Evolutionary conservation across 2,113 vertebrate genomes (phyloP).

Genomic region (Ciconia boyciana): DNA sequence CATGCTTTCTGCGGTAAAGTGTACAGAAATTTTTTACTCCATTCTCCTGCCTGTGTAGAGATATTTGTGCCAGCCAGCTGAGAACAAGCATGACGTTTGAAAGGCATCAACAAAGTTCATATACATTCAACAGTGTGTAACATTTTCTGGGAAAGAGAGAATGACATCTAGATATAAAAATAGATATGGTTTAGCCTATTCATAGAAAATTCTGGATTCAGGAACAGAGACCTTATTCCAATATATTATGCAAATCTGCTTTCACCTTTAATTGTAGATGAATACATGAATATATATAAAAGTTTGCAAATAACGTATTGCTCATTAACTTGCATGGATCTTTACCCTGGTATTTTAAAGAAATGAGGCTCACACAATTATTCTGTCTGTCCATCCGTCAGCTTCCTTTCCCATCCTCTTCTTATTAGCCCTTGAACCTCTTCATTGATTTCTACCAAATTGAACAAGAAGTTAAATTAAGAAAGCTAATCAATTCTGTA

Average conservation of each 20-base stretch:
- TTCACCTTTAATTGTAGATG: neutral
- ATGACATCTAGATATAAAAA: neutral
- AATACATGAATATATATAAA: neutral
- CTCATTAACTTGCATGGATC: neutral
- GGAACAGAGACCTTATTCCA: neutral
- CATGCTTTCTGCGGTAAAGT: neutral
- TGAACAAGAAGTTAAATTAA: neutral
- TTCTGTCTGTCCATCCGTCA: neutral
- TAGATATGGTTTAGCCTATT: neutral
- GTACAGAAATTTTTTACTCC: neutral
- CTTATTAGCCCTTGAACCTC: neutral
- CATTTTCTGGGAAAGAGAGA: neutral
- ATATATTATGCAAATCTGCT: neutral
- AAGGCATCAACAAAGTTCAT: neutral
- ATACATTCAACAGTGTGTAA: neutral
- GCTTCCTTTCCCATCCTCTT: neutral
- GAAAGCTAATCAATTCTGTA: neutral
- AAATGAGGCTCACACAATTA: neutral
- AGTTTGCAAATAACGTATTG: neutral
- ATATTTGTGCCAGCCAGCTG: neutral
- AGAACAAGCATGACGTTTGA: neutral
- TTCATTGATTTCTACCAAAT: neutral
- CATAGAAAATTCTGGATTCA: neutral
- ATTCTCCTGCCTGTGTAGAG: neutral
- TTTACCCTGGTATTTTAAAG: neutral